These are phyloP conservation scores for Andricus curvator DNA, from an alignment of 2,888 invertebrate species.

Conservation along the genomic window DNA sequence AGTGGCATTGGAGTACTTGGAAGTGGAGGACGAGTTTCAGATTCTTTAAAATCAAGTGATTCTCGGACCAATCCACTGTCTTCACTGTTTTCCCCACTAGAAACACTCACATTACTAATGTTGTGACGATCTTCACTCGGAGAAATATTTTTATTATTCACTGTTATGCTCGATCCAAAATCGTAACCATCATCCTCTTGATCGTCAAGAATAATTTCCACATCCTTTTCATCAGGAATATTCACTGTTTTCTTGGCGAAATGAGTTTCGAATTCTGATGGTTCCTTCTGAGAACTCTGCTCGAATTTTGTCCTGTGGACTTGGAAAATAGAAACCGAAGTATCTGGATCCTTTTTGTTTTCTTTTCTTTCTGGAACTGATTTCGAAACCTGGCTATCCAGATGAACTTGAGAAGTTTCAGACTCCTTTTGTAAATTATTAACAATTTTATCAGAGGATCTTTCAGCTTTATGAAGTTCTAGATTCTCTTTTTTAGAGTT, in stretches of 20 bases:
- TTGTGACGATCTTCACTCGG: conserved; percentile 66
- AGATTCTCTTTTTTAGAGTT: conserved; percentile 35
- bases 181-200: conserved; percentile 68
- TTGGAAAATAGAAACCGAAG: conserved; percentile 58
- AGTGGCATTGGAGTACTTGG: conserved; percentile 76
- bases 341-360: not conserved
- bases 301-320: conserved; percentile 61
- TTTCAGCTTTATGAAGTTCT: conserved; percentile 35
- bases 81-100: conserved; percentile 73
- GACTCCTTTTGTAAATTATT: conserved; percentile 35
- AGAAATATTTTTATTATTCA: conserved; percentile 64
- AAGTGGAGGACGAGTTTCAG: conserved; percentile 70
- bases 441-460: not conserved
- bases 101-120: conserved; percentile 74
- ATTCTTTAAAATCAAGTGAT: conserved; percentile 62
- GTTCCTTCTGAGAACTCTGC: conserved; percentile 42
- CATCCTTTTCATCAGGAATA: conserved; percentile 48
- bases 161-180: conserved; percentile 65
- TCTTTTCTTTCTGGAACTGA: not conserved
- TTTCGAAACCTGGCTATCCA: not conserved
- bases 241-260: conserved; percentile 63
- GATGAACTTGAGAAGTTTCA: conserved; percentile 14
- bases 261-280: conserved; percentile 58
- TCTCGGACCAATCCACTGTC: conserved; percentile 72
- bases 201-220: conserved; percentile 55